phyloP scores from a whole-genome alignment of 64 coral and sea anemone species.

The Montipora cactus region DNA sequence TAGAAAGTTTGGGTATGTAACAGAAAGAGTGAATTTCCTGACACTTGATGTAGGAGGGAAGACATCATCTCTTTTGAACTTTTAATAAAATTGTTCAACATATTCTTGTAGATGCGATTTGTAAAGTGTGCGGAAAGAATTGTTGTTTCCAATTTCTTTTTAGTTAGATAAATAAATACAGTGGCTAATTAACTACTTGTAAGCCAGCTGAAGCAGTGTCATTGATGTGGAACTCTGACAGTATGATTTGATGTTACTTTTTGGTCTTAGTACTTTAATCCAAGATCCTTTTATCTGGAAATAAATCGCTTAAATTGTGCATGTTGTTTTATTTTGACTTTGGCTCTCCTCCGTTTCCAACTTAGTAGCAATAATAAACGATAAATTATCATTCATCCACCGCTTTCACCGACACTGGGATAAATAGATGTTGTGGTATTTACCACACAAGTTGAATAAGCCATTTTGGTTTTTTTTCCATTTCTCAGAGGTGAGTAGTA shows the following conservation, averaged over 20 bases:
- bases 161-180: neutral
- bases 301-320: neutral
- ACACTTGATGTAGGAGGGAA: neutral
- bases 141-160: conserved; percentile 9
- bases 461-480: too few relatives aligned
- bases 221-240: neutral
- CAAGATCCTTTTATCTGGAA: neutral
- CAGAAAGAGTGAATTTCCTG: neutral
- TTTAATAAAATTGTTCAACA: neutral
- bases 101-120: conserved; percentile 30
- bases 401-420: too few relatives aligned
- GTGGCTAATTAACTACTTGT: neutral
- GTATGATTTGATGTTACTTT: neutral
- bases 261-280: neutral
- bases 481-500: too few relatives aligned
- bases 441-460: too few relatives aligned
- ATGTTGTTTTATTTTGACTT: neutral
- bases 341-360: neutral
- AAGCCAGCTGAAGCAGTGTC: neutral
- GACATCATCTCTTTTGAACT: neutral
- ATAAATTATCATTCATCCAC: too few relatives aligned
- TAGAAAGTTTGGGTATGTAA: conserved; percentile 61
- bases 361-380: too few relatives aligned
- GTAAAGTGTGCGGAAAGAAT: neutral
- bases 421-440: too few relatives aligned